Evolutionary conservation across 2,888 invertebrate genomes (phyloP).

Genomic region (Rhagonycha lutea): DNA sequence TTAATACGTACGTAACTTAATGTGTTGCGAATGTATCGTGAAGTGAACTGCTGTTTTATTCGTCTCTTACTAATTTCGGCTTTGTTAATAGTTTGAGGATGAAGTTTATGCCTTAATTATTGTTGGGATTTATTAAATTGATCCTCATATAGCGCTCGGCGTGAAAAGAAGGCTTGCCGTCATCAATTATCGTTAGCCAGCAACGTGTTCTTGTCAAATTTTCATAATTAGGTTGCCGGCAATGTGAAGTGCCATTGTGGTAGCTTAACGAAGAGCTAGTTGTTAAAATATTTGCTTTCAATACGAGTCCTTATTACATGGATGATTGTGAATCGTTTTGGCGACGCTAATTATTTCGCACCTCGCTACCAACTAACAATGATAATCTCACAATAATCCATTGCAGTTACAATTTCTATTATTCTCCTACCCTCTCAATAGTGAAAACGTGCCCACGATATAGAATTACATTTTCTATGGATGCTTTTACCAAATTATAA

Average conservation of each 20-base stretch:
- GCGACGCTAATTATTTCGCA: constrained; percentile 42
- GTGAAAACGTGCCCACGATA: constrained; percentile 16
- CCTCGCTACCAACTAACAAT: constrained; percentile 37
- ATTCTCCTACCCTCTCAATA: constrained; percentile 32
- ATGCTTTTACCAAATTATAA: not conserved
- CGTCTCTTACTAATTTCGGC: constrained; percentile 49
- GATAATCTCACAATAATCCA: constrained; percentile 32
- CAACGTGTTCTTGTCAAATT: constrained; percentile 54
- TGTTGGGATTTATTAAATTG: constrained; percentile 51
- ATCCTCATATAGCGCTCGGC: constrained; percentile 42
- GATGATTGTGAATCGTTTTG: constrained; percentile 35
- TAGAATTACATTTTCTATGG: not conserved
- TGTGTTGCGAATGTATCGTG: constrained; percentile 44
- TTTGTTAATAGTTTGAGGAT: constrained; percentile 52
- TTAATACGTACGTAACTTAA: constrained; percentile 37
- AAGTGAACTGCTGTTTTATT: constrained; percentile 47
- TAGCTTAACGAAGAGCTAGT: constrained; percentile 48
- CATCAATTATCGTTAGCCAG: constrained; percentile 52
- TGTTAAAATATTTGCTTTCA: constrained; percentile 44
- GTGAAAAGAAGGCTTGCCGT: constrained; percentile 45
- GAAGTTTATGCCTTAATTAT: constrained; percentile 52
- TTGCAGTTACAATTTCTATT: constrained; percentile 35
- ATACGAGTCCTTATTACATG: constrained; percentile 38
- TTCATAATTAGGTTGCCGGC: constrained; percentile 53
- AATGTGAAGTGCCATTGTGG: constrained; percentile 50